Percentiles rank a stretch among this genome's conserved stretches.
Evolutionary conservation across 2,888 invertebrate species (phyloP).

Genomic region (Eurytoma adleriae): DNA sequence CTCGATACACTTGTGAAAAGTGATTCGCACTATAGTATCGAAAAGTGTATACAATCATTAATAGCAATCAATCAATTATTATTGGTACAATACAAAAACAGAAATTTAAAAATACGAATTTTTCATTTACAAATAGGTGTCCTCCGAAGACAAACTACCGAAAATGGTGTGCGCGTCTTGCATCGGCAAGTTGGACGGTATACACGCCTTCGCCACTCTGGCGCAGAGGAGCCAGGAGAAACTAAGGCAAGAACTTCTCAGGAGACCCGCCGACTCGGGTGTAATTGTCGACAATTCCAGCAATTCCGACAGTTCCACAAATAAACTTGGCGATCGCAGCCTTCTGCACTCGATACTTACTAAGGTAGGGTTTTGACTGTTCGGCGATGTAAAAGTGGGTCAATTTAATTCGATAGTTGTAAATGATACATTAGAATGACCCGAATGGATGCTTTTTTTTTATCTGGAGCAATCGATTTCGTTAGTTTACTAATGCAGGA

Average conservation of each 20-base stretch:
- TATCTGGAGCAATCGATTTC: too few species aligned
- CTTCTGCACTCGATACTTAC: constrained; percentile 78
- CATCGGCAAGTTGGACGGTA: constrained; percentile 81
- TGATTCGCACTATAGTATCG: too few species aligned
- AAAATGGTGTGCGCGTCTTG: constrained; percentile 84
- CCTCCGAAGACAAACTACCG: constrained; percentile 82
- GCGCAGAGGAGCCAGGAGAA: constrained; percentile 81
- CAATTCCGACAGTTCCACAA: constrained; percentile 68
- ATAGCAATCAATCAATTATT: too few species aligned
- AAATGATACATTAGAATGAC: too few species aligned
- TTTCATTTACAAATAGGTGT: constrained; percentile 77
- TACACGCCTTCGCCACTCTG: constrained; percentile 83
- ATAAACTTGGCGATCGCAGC: constrained; percentile 76
- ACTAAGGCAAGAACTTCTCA: constrained; percentile 73
- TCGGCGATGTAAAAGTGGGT: too few species aligned
- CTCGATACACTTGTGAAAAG: too few species aligned
- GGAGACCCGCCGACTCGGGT: background rate
- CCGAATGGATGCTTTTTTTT: too few species aligned
- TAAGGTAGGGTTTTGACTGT: constrained; percentile 72
- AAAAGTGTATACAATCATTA: too few species aligned
- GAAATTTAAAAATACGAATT: too few species aligned
- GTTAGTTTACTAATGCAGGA: too few species aligned
- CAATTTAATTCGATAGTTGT: too few species aligned
- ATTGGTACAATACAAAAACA: too few species aligned
- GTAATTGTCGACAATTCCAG: constrained; percentile 54